A percentile compares a stretch with the other conserved stretches of the same genome.
Evolutionary conservation across 1,140 invertebrate genomes (phyloP).

Genomic region (Tetraneura akinire): DNA sequence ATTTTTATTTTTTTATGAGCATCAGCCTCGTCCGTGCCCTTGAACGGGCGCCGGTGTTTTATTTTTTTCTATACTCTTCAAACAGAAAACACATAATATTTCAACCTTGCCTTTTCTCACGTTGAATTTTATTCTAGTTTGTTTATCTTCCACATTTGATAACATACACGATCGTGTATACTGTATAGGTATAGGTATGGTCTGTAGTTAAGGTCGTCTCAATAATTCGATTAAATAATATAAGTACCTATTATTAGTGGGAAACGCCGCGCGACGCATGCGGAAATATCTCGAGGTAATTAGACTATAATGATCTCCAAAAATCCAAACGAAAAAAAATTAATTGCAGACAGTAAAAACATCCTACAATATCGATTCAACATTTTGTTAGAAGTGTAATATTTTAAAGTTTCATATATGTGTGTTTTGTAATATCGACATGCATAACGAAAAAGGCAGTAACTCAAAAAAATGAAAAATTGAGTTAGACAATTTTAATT

Average conservation of each 20-base stretch:
- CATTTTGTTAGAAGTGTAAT: too few species aligned
- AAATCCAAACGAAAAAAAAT: too few species aligned
- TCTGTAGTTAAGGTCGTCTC: slow-evolving; percentile 14
- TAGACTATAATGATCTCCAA: too few species aligned
- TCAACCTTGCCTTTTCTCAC: slow-evolving; percentile 37
- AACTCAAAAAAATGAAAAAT: too few species aligned
- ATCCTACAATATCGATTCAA: too few species aligned
- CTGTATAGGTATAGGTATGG: too few species aligned
- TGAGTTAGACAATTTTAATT: too few species aligned
- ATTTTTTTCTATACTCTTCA: slow-evolving; percentile 40
- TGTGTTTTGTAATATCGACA: too few species aligned
- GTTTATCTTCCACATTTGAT: slow-evolving; percentile 10
- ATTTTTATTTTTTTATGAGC: slow-evolving; percentile 17
- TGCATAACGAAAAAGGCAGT: too few species aligned
- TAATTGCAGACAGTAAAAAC: too few species aligned
- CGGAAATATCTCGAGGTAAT: background rate
- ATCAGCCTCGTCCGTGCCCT: slow-evolving; percentile 31
- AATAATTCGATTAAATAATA: slow-evolving; percentile 42
- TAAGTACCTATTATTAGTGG: background rate
- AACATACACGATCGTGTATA: too few species aligned
- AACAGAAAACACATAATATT: slow-evolving; percentile 25
- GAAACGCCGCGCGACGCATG: background rate
- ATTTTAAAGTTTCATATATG: too few species aligned
- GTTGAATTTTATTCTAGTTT: slow-evolving; percentile 13
- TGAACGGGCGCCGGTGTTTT: slow-evolving; percentile 36